phyloP scores from a whole-genome alignment of 37 sponge, comb jelly and placozoan genomes.

The Crambe crambe region DNA sequence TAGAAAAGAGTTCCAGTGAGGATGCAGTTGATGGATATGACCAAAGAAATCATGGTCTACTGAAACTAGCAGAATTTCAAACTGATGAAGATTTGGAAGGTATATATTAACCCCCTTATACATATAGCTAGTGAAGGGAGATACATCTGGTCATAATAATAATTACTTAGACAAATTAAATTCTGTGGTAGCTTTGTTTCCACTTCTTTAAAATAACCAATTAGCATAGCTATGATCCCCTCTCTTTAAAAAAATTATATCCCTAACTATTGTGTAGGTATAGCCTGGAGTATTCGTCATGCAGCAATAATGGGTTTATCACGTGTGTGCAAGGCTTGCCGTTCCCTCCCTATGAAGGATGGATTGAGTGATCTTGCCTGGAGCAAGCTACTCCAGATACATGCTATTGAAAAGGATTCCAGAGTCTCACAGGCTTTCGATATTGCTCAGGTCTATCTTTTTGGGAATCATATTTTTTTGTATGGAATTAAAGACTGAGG shows the following conservation, averaged over 20 bases:
- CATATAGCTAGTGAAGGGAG: too few species aligned
- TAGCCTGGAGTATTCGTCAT: conserved; percentile 56
- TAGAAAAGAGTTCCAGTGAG: not conserved
- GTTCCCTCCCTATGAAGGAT: conserved; percentile 49
- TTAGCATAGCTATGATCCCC: not conserved
- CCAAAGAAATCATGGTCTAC: conserved; percentile 27
- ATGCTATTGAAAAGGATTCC: conserved; percentile 34
- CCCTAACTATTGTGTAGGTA: not conserved
- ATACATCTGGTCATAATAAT: too few species aligned
- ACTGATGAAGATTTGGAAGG: not conserved
- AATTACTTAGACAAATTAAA: too few species aligned
- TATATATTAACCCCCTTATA: not conserved
- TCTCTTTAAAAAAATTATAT: too few species aligned
- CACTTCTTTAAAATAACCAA: not conserved
- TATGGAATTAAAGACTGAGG: too few species aligned
- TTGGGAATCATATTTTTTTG: not conserved
- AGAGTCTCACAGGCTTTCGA: conserved; percentile 67
- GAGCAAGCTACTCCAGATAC: conserved; percentile 41
- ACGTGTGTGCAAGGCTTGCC: conserved; percentile 41
- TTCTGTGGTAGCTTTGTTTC: not conserved
- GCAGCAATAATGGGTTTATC: conserved; percentile 60
- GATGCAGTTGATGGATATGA: not conserved
- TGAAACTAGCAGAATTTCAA: conserved; percentile 34
- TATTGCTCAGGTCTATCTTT: conserved; percentile 37
- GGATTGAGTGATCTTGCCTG: conserved; percentile 66